Base-by-base conservation (phyloP, 2,888 invertebrate species). In the Thumatha senex region DNA sequence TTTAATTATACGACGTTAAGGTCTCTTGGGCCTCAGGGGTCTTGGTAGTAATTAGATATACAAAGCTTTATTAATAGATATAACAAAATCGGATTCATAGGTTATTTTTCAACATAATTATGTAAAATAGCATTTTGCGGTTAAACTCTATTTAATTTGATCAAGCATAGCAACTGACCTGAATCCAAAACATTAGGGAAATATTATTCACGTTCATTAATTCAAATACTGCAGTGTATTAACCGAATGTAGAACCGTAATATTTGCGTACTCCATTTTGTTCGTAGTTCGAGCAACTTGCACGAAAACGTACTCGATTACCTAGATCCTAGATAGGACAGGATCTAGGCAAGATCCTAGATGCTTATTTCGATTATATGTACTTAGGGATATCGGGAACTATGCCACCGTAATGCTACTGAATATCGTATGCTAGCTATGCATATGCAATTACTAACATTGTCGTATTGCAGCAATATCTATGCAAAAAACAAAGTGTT, bases 361-460 rank as follows among this genome's bases (percentile, higher is more conserved):
- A 85, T 80, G 71, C 72, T 78, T 80, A 83, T 84, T n/a, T n/a
- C n/a, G n/a, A n/a, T n/a, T n/a, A n/a, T n/a, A n/a, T 78, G 67
- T 62, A 70, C 62, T 70, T 74, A 73, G 70, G 73, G 58, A 72
- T 74, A 72, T 74, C 64, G 63, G 66, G 58, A 61, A 58, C 65
- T 63, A 46, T 63, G 61, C 67, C 63, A 61, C 63, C 45, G 61
- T 62, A 61, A 65, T 72, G 61, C 52, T 56, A 48, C 59, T 48
- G 57, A 61, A 69, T 52, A 60, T 51, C 48, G 58, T 4, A 24
- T 24, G 18, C 60, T 55, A n/a, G n/a, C n/a, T n/a, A n/a, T n/a
- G n/a, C n/a, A n/a, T n/a, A 56, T 62, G 55, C 63, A 55, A 49
- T 29, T 45, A 54, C 29, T 30, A 13, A 49, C 52, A 54, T 52